These are phyloP conservation scores for Forbesichthys papilliferus DNA, from an alignment of 2,113 vertebrate genomes.

Conservation along the genomic window DNA sequence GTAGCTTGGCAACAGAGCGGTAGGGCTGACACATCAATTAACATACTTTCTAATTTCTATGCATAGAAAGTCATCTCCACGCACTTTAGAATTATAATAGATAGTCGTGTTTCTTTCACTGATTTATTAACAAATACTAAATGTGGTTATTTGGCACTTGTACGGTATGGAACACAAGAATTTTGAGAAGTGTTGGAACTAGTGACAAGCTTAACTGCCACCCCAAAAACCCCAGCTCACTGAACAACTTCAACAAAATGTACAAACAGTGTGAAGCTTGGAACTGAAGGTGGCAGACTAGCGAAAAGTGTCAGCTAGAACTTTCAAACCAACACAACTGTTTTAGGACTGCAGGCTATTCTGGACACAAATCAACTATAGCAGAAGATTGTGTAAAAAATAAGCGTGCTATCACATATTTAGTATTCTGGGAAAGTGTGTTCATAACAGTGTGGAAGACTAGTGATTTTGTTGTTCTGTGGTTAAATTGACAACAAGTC, in stretches of 20 bases:
- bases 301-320: too few species aligned
- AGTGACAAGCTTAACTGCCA: background rate
- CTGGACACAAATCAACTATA: background rate
- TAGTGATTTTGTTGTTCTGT: slow-evolving; percentile 84
- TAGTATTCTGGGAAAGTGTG: background rate
- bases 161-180: too few species aligned
- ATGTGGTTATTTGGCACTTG: too few species aligned
- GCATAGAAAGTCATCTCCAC: background rate
- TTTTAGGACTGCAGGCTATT: slow-evolving; percentile 3
- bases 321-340: background rate
- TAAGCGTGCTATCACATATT: background rate
- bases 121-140: too few species aligned
- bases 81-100: too few species aligned
- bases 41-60: background rate
- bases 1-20: slow-evolving; percentile 46
- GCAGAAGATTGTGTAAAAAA: background rate
- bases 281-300: too few species aligned
- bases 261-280: too few species aligned
- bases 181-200: too few species aligned
- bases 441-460: slow-evolving; percentile 77
- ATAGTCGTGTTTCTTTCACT: too few species aligned
- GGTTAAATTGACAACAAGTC: slow-evolving; percentile 72
- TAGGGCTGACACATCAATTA: background rate
- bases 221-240: too few species aligned
- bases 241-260: too few species aligned